These are phyloP conservation scores for Brienomyrus brachyistius DNA, from an alignment of 2,113 vertebrate species.

Conservation along the genomic window DNA sequence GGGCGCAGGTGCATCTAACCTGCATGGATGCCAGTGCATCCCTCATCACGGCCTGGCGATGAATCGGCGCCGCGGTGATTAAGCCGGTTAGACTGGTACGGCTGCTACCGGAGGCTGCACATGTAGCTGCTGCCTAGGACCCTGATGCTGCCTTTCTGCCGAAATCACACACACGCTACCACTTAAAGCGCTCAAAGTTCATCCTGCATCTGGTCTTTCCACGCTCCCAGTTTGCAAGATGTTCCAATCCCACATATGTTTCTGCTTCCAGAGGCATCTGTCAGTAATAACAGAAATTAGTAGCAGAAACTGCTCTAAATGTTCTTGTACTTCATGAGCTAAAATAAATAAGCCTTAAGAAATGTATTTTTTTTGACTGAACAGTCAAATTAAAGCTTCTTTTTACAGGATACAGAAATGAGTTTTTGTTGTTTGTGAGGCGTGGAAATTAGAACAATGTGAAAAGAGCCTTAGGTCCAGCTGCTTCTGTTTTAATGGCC, in stretches of 20 bases:
- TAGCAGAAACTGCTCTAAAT: neutral
- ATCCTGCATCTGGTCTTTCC: neutral
- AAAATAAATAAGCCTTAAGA: neutral
- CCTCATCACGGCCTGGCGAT: neutral
- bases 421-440: neutral
- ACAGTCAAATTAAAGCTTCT: too few relatives aligned
- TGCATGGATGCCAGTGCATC: constrained; percentile 41
- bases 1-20: constrained; percentile 36
- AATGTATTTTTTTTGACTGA: neutral
- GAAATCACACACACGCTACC: neutral
- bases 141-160: too few relatives aligned
- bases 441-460: neutral
- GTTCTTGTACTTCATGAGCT: neutral
- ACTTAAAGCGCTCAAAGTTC: neutral
- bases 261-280: neutral
- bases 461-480: neutral
- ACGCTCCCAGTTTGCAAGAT: neutral
- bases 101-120: neutral
- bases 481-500: neutral
- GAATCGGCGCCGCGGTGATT: neutral
- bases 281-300: neutral
- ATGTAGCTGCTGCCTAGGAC: neutral
- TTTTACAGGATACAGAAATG: neutral
- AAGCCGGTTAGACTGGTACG: neutral
- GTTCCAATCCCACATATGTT: neutral